A percentile compares a stretch with the other conserved stretches of the same genome.
These are phyloP conservation scores for Drosophila lacicola DNA, from an alignment of 2,888 invertebrate species.

Conservation along the genomic window DNA sequence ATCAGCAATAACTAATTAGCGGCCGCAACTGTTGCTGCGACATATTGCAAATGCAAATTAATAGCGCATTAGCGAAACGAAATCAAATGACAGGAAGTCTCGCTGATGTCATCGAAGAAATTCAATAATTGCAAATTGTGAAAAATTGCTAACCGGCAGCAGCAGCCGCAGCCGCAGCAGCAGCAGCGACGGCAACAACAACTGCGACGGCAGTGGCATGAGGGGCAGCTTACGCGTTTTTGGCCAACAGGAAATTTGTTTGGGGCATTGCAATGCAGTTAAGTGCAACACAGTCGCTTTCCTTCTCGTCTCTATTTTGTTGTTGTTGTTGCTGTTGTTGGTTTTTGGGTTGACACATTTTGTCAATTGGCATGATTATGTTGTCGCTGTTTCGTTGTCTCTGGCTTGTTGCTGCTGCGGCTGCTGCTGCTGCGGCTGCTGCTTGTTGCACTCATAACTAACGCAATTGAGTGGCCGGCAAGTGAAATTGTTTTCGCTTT, in stretches of 20 bases:
- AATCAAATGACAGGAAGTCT: conserved; percentile 67
- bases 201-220: conserved; percentile 6
- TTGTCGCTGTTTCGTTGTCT: conserved; percentile 48
- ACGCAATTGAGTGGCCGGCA: conserved; percentile 59
- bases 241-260: conserved; percentile 69
- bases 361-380: conserved; percentile 75
- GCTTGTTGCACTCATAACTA: conserved; percentile 64
- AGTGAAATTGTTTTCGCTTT: conserved; percentile 74
- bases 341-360: conserved; percentile 55
- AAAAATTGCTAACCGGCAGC: conserved; percentile 57
- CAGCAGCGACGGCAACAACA: conserved; percentile 5
- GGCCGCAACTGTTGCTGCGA: conserved; percentile 36
- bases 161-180: conserved; percentile 20
- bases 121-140: conserved; percentile 74
- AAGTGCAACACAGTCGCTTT: conserved; percentile 46
- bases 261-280: conserved; percentile 41
- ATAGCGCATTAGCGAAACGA: conserved; percentile 64
- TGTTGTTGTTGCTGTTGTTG: conserved; percentile 4
- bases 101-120: conserved; percentile 73
- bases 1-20: conserved; percentile 39
- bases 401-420: conserved; percentile 13
- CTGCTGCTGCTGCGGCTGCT: conserved; percentile 16
- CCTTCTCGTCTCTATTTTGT: conserved; percentile 23
- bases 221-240: conserved; percentile 68
- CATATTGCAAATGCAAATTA: conserved; percentile 63